Percentiles rank a stretch among this genome's conserved stretches.
These are phyloP conservation scores for Charanyca ferruginea DNA, from an alignment of 2,888 invertebrate genomes.

Conservation along the genomic window DNA sequence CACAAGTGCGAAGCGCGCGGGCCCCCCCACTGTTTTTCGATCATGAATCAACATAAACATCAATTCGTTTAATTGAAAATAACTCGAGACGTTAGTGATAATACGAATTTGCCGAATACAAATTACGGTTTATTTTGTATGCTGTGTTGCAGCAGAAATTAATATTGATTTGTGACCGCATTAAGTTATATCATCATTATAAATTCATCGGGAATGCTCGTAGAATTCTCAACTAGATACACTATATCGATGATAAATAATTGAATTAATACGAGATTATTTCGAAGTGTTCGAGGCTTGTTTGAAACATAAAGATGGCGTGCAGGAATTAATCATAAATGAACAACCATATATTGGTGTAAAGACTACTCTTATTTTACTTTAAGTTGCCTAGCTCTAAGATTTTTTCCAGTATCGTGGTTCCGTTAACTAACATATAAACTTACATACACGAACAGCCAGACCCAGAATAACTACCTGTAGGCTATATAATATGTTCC, in stretches of 20 bases:
- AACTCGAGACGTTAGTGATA: slow-evolving; percentile 68
- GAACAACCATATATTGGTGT: too few relatives aligned
- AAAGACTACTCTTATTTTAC: not conserved
- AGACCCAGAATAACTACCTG: not conserved
- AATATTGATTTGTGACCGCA: slow-evolving; percentile 65
- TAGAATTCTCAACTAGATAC: slow-evolving; percentile 37
- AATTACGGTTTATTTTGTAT: slow-evolving; percentile 68
- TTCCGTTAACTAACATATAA: too few relatives aligned
- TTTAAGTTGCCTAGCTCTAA: too few relatives aligned
- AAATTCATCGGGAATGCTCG: slow-evolving; percentile 49
- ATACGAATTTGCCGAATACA: slow-evolving; percentile 70
- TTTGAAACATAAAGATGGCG: slow-evolving; percentile 24
- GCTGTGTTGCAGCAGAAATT: slow-evolving; percentile 61
- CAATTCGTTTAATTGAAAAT: slow-evolving; percentile 84
- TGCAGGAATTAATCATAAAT: slow-evolving; percentile 19
- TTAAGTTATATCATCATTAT: slow-evolving; percentile 59
- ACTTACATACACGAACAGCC: not conserved
- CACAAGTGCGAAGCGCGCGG: slow-evolving; percentile 67
- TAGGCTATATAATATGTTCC: not conserved
- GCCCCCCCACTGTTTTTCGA: slow-evolving; percentile 81
- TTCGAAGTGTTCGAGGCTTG: slow-evolving; percentile 8
- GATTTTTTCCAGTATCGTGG: too few relatives aligned
- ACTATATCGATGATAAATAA: slow-evolving; percentile 41
- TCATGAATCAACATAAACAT: slow-evolving; percentile 83
- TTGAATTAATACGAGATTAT: slow-evolving; percentile 46